phyloP scores from a whole-genome alignment of 2,888 invertebrate species.

The Euphydryas editha region DNA sequence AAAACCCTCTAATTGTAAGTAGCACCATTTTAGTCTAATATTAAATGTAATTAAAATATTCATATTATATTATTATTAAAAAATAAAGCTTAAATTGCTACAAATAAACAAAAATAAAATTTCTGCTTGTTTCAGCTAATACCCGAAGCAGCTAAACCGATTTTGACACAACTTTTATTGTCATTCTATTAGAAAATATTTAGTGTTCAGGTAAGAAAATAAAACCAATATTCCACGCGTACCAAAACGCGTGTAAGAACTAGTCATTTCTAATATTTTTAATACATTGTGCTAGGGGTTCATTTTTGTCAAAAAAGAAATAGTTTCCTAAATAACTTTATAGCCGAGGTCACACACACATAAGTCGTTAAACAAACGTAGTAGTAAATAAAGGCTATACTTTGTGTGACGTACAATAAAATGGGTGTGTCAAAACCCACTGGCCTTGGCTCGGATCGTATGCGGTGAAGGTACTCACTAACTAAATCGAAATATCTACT shows the following conservation, averaged over 20 bases:
- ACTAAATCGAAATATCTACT: slow-evolving; percentile 26
- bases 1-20: too few relatives aligned
- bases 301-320: background rate
- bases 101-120: too few relatives aligned
- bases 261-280: background rate
- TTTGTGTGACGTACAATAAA: slow-evolving; percentile 34
- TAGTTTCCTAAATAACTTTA: slow-evolving; percentile 3
- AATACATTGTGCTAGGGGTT: background rate
- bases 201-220: too few relatives aligned
- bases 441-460: slow-evolving; percentile 38
- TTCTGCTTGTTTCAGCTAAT: too few relatives aligned
- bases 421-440: slow-evolving; percentile 43
- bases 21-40: background rate
- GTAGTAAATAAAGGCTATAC: slow-evolving; percentile 25
- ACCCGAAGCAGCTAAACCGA: too few relatives aligned
- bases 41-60: background rate
- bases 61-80: background rate
- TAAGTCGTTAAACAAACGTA: slow-evolving; percentile 17
- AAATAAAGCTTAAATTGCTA: too few relatives aligned
- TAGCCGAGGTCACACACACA: slow-evolving; percentile 25
- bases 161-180: too few relatives aligned
- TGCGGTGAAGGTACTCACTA: slow-evolving; percentile 33
- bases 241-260: background rate
- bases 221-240: background rate
- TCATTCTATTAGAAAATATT: too few relatives aligned